phyloP scores from a whole-genome alignment of 2,113 vertebrate species.

The Gallinago jamesoni region DNA sequence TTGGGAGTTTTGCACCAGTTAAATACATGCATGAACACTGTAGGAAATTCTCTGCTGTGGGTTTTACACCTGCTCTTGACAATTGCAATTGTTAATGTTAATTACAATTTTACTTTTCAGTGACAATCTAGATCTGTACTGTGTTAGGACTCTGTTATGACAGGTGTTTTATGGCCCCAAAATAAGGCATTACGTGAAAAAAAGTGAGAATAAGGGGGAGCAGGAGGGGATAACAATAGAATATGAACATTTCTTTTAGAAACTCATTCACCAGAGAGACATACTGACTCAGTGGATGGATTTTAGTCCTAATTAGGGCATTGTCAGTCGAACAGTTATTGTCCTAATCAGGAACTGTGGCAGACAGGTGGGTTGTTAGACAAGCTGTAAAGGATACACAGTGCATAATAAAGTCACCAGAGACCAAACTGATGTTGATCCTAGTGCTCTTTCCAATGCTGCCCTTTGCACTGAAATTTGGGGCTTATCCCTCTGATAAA shows the following conservation, averaged over 20 bases:
- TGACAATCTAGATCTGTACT: background rate
- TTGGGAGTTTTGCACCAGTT: background rate
- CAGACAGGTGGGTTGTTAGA: slow-evolving; percentile 47
- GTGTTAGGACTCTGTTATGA: background rate
- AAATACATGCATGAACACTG: background rate
- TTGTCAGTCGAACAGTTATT: slow-evolving; percentile 14
- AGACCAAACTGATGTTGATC: background rate
- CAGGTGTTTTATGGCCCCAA: background rate
- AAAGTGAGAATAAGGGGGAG: background rate
- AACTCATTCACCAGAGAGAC: background rate
- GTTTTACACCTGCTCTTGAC: background rate
- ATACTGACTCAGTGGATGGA: slow-evolving; percentile 21
- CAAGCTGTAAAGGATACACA: background rate
- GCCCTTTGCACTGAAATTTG: background rate
- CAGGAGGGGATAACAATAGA: background rate
- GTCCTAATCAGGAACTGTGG: slow-evolving; percentile 52
- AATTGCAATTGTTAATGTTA: background rate
- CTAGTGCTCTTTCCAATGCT: slow-evolving; percentile 7
- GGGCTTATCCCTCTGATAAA: background rate
- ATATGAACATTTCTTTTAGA: slow-evolving; percentile 3
- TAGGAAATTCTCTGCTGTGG: background rate
- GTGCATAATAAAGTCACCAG: slow-evolving; percentile 44
- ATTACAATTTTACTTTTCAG: background rate
- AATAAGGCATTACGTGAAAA: background rate
- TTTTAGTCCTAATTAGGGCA: slow-evolving; percentile 52